phyloP scores from a whole-genome alignment of 2,113 vertebrate species.

The Nesogale talazaci region DNA sequence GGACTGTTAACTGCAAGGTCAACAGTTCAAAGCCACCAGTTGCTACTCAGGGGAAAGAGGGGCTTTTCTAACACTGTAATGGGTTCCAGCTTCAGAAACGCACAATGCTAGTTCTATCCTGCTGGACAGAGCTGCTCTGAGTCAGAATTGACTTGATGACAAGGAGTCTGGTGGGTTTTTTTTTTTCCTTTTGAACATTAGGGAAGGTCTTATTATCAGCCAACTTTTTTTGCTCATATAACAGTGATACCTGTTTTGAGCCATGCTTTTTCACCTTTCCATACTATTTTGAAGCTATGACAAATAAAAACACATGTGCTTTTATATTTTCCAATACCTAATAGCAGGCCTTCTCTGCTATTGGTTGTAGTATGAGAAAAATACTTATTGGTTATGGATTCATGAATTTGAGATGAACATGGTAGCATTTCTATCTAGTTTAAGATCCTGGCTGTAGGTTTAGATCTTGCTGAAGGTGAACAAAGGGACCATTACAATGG shows the following conservation, averaged over 20 bases:
- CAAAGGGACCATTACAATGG: too few relatives aligned
- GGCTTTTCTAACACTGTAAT: too few relatives aligned
- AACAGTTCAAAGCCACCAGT: too few relatives aligned
- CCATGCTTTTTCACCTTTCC: neutral
- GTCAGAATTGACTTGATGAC: too few relatives aligned
- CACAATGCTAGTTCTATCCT: too few relatives aligned
- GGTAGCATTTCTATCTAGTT: neutral
- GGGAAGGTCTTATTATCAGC: neutral
- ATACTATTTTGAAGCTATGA: constrained; percentile 25
- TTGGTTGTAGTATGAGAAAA: neutral
- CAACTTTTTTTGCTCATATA: neutral
- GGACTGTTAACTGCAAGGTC: too few relatives aligned
- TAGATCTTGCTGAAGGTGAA: neutral
- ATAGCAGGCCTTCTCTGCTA: neutral
- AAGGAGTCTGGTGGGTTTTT: too few relatives aligned
- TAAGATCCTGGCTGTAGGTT: neutral
- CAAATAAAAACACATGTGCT: neutral
- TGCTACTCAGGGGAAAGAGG: too few relatives aligned
- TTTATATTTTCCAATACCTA: neutral
- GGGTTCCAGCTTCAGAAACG: too few relatives aligned
- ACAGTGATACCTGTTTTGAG: neutral
- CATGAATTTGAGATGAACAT: neutral
- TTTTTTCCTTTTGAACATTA: neutral
- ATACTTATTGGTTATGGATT: neutral
- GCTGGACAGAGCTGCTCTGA: too few relatives aligned